Evolutionary conservation across 2,113 vertebrate species (phyloP).

Genomic region (Typhlomys cinereus): DNA sequence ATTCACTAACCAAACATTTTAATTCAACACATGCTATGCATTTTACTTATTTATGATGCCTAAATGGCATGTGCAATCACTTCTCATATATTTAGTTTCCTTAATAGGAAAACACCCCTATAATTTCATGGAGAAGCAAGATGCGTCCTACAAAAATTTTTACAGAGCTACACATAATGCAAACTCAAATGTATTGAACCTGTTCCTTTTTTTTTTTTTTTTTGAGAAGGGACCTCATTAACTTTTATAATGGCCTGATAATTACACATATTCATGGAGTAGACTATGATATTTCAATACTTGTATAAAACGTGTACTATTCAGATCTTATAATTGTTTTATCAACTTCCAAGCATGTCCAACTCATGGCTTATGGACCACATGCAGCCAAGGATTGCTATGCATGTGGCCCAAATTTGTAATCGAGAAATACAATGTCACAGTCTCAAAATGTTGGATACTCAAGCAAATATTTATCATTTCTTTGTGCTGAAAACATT

Average conservation of each 20-base stretch:
- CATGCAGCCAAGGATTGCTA: no score
- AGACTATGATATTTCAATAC: background rate
- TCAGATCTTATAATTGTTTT: background rate
- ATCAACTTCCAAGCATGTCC: background rate
- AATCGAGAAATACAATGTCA: no score
- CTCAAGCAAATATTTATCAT: background rate
- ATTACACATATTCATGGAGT: background rate
- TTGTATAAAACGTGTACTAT: background rate
- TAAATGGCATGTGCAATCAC: background rate
- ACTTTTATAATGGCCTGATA: background rate
- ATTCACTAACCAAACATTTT: conserved; percentile 38
- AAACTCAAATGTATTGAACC: background rate
- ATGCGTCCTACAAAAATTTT: conserved; percentile 6
- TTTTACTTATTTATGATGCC: conserved; percentile 32
- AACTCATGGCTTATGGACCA: no score
- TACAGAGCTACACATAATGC: background rate
- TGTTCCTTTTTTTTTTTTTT: background rate
- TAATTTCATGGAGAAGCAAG: conserved; percentile 20
- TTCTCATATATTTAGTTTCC: background rate
- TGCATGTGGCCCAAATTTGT: no score
- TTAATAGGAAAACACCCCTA: conserved; percentile 20
- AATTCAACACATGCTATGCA: conserved; percentile 12
- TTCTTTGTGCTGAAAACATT: background rate
- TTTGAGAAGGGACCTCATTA: background rate
- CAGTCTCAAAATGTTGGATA: no score